Evolutionary conservation across 2,888 invertebrate species (phyloP), one percentile per base, ranked within the genome.

Genomic region (Dryadula phaetusa): DNA sequence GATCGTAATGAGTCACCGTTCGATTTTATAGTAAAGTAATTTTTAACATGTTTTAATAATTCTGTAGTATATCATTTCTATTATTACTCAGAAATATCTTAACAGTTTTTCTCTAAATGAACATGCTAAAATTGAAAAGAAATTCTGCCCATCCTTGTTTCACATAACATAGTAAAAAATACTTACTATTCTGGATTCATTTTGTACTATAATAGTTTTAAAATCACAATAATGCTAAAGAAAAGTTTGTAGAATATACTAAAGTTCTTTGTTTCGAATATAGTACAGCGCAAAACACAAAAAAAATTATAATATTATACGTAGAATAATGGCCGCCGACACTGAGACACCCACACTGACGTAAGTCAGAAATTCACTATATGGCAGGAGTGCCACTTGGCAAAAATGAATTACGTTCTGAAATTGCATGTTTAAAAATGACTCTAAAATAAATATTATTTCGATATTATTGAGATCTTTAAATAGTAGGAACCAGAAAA

Each of bases 111-210:
- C 47, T 32, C 44, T 86, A 84, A 84, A 86, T 88, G 86, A 87
- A 88, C 80, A 78, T 80, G 85, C 85, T 86, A 86, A 62, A 88
- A 84, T 88, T 83, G 80, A 76, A 80, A 79, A 71, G 77, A 80
- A 80, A 81, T 82, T 83, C 80, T 76, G 83, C 84, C 84, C 85
- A 86, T 85, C 86, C 86, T 87, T 85, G 82, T 84, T 85, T 80
- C 76, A 77, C 81, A 82, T 79, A 81, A 77, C 77, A 81, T 78
- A 64, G 81, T 66, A 77, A 73, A 75, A 84, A 82, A 89, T 94
- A 95, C 96, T 96, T 93, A 96, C 96, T 96, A 96, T 95, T 96
- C 96, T 81, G 96, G 96, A 95, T 96, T 96, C 96, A 96, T 96
- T 83, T 90, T 92, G 88, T 87, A 91, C 86, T 88, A 82, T 87